Conservation (phyloP, 2,113 vertebrate species). For the Anthoscopus minutus region DNA sequence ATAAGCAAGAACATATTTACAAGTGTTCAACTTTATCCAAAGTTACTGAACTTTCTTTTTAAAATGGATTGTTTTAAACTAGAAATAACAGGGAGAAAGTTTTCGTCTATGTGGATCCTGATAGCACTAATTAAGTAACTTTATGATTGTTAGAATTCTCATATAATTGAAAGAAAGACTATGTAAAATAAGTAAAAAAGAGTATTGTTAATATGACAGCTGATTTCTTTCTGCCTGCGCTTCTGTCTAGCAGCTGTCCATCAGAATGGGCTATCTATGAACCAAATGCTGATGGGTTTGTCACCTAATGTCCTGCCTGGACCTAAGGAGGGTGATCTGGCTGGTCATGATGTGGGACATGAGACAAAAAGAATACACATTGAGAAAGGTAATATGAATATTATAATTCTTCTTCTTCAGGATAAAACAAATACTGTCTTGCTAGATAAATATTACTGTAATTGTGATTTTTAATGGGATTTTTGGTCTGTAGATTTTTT, state of each 20-base stretch:
- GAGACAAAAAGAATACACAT: conserved; percentile 92
- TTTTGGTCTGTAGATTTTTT: not conserved
- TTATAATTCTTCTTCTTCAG: not conserved
- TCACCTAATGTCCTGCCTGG: conserved; percentile 93
- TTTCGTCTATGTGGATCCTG: not conserved
- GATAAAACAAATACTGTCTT: not conserved
- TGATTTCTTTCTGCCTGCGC: not conserved
- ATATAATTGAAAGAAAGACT: not conserved
- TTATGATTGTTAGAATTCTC: not conserved
- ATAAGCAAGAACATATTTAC: not conserved
- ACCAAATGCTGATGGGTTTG: conserved; percentile 93
- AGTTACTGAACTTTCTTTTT: not conserved
- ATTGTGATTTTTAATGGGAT: not conserved
- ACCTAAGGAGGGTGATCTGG: conserved; percentile 95
- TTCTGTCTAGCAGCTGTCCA: conserved; percentile 79
- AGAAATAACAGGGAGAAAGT: not conserved
- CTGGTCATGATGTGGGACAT: conserved; percentile 90
- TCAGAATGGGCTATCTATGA: conserved; percentile 97
- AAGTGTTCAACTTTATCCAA: not conserved
- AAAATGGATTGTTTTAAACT: not conserved
- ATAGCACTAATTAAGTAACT: not conserved
- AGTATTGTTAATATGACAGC: not conserved
- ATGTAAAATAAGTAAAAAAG: not conserved
- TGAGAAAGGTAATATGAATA: conserved; percentile 86
- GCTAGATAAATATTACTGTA: not conserved